A percentile compares a stretch with the other conserved stretches of the same genome.
phyloP scores from a whole-genome alignment of 2,797 vertebrate species.

The Crypturellus tataupa region DNA sequence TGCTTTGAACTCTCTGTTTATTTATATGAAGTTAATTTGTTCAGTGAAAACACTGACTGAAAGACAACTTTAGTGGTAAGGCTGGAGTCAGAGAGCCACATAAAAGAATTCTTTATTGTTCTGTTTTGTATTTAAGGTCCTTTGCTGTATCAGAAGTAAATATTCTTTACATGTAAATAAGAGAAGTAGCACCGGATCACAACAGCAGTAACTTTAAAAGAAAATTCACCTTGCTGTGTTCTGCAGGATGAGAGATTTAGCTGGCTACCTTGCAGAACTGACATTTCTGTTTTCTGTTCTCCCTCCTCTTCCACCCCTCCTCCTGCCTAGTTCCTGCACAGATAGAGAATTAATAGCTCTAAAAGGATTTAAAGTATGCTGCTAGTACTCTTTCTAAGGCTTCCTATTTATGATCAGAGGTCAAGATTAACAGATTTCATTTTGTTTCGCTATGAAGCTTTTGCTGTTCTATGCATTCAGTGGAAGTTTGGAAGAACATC shows the following conservation, averaged over 20 bases:
- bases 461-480: not conserved
- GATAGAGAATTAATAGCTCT: not conserved
- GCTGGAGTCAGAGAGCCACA: not conserved
- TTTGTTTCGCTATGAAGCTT: conserved; percentile 8
- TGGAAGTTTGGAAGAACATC: not conserved
- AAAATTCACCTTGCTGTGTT: not conserved
- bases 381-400: not conserved
- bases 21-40: conserved; percentile 32
- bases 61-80: not conserved
- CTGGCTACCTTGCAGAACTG: not conserved
- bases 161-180: not conserved
- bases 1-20: conserved; percentile 22
- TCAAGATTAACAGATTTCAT: not conserved
- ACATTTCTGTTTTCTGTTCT: rapidly evolving
- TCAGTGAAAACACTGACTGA: not conserved
- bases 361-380: not conserved
- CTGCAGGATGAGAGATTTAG: not conserved
- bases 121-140: not conserved
- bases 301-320: not conserved
- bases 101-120: not conserved
- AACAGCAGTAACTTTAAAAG: not conserved
- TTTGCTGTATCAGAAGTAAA: not conserved
- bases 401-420: not conserved
- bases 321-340: not conserved
- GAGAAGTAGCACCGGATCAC: not conserved